Evolutionary conservation across 2,888 invertebrate species (phyloP).

Genomic region (Heliconius ethilla): DNA sequence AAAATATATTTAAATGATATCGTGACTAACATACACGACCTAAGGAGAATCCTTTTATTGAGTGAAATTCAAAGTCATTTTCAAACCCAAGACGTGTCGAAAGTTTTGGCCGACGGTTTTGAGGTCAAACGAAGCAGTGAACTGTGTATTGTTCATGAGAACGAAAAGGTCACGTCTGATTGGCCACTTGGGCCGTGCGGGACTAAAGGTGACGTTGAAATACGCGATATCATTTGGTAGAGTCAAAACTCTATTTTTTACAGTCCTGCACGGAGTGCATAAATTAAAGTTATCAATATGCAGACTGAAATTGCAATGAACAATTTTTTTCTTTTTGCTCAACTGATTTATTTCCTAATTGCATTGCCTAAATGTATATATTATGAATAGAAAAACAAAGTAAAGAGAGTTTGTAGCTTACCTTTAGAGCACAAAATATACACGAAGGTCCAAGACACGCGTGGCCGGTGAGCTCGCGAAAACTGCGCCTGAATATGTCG

Average conservation of each 20-base stretch:
- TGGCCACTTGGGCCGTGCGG: slow-evolving; percentile 45
- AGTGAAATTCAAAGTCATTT: slow-evolving; percentile 43
- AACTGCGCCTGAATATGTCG: slow-evolving; percentile 97
- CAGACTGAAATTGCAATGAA: background rate
- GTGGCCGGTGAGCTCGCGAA: slow-evolving; percentile 95
- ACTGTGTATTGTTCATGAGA: slow-evolving; percentile 56
- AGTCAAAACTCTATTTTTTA: background rate
- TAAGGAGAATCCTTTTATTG: slow-evolving; percentile 36
- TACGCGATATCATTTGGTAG: slow-evolving; percentile 11
- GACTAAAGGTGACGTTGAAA: slow-evolving; percentile 41
- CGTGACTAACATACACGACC: slow-evolving; percentile 33
- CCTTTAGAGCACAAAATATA: slow-evolving; percentile 98
- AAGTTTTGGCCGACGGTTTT: slow-evolving; percentile 56
- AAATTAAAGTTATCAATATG: slow-evolving; percentile 9
- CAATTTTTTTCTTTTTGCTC: background rate
- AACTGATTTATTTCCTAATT: background rate
- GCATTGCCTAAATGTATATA: background rate
- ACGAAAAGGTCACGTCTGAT: slow-evolving; percentile 55
- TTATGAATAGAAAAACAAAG: background rate
- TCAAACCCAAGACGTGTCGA: slow-evolving; percentile 56
- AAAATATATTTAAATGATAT: background rate
- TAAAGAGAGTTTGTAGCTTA: slow-evolving; percentile 72
- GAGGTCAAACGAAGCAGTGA: slow-evolving; percentile 59
- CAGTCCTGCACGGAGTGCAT: background rate
- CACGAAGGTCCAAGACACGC: slow-evolving; percentile 97